phyloP scores from a whole-genome alignment of 2,888 invertebrate genomes.

The Cantharis rufa region DNA sequence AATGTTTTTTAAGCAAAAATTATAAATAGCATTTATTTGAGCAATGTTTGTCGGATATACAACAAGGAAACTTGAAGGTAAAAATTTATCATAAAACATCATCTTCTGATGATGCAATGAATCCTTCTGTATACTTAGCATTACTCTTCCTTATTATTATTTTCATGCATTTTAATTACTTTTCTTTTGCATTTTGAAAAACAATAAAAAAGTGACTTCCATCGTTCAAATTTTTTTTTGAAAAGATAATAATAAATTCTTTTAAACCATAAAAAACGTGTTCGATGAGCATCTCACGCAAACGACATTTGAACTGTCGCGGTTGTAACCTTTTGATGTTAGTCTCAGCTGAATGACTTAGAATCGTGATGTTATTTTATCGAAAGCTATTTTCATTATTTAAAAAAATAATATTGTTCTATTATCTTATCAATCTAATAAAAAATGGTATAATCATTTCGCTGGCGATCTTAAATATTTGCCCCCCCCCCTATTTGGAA shows the following conservation, averaged over 20 bases:
- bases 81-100: not conserved
- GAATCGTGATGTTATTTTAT: not conserved
- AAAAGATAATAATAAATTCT: not conserved
- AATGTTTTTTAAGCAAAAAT: not conserved
- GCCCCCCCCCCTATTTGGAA: not conserved
- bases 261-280: not conserved
- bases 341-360: not conserved
- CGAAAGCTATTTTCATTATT: not conserved
- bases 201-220: not conserved
- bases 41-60: not conserved
- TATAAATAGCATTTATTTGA: not conserved
- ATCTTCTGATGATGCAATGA: not conserved
- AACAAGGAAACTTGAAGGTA: not conserved
- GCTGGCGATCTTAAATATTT: not conserved
- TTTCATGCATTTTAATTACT: not conserved
- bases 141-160: not conserved
- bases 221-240: not conserved
- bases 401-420: not conserved
- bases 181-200: not conserved
- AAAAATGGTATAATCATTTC: not conserved
- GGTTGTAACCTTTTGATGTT: not conserved
- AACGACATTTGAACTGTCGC: not conserved
- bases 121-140: too few relatives aligned
- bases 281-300: not conserved
- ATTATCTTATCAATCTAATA: not conserved